Conservation (phyloP, 2,113 vertebrate genomes). For the Phaetusa simplex region DNA sequence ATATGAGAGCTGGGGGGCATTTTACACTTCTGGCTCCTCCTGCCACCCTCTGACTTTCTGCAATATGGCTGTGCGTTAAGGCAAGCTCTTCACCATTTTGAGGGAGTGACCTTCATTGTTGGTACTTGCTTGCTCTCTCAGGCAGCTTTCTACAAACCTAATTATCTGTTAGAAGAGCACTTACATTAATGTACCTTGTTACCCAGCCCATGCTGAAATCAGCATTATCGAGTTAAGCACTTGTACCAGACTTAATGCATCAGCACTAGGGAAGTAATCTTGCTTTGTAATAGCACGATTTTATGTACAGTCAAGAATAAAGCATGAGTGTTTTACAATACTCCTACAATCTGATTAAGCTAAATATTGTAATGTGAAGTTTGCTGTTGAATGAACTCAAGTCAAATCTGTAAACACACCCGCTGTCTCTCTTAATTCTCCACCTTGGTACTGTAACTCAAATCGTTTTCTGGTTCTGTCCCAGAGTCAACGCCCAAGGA, state of each 20-base stretch:
- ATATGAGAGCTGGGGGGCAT: neutral
- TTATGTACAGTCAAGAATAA: neutral
- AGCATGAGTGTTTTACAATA: neutral
- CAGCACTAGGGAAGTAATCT: neutral
- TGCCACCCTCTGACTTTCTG: neutral
- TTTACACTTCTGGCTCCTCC: neutral
- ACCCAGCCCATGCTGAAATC: neutral
- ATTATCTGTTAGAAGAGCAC: neutral
- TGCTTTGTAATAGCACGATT: neutral
- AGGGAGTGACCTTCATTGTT: neutral
- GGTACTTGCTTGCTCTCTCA: neutral
- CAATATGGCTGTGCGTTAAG: neutral
- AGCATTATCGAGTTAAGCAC: neutral
- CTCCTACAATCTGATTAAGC: neutral
- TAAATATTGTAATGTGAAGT: neutral
- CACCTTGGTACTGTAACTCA: neutral
- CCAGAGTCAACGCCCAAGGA: neutral
- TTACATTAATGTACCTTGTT: neutral
- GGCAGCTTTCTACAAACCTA: neutral
- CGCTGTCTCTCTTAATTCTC: neutral
- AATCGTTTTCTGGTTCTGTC: neutral
- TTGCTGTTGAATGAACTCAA: neutral
- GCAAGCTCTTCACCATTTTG: neutral
- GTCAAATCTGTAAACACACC: neutral
- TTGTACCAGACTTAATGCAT: neutral